These are phyloP conservation scores for Blennius ocellaris DNA, from an alignment of 2,113 vertebrate species.

Conservation along the genomic window DNA sequence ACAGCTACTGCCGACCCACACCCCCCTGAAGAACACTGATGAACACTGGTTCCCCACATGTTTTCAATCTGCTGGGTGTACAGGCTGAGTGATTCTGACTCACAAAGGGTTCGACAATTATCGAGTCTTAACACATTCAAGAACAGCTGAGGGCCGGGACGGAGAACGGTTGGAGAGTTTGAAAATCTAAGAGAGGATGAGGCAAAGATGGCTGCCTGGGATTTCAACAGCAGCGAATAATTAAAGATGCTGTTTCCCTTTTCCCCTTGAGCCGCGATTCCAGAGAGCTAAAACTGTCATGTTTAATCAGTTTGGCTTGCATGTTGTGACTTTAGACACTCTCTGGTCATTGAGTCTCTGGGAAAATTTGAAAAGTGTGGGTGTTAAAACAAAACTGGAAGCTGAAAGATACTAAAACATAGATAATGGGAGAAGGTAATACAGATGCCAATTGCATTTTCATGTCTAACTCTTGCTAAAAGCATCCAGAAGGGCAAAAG, in stretches of 20 bases:
- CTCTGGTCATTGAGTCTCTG: no score
- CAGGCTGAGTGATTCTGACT: not conserved
- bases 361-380: no score
- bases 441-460: no score
- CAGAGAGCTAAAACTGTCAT: no score
- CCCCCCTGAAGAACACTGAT: not conserved
- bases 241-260: not conserved
- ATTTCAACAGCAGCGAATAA: slow-evolving; percentile 9
- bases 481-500: no score
- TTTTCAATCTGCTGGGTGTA: slow-evolving; percentile 14
- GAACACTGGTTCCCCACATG: not conserved
- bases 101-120: slow-evolving; percentile 6
- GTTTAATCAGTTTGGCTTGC: no score
- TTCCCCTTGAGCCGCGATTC: not conserved
- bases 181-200: slow-evolving; percentile 2
- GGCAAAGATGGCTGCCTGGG: not conserved
- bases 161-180: not conserved
- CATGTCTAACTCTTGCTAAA: no score
- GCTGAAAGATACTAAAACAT: no score
- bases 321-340: no score
- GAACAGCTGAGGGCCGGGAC: not conserved
- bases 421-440: no score
- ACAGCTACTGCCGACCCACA: not conserved
- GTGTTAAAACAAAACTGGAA: no score
- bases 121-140: not conserved